phyloP scores from a whole-genome alignment of 2,888 invertebrate species.

The Meghimatium bilineatum region DNA sequence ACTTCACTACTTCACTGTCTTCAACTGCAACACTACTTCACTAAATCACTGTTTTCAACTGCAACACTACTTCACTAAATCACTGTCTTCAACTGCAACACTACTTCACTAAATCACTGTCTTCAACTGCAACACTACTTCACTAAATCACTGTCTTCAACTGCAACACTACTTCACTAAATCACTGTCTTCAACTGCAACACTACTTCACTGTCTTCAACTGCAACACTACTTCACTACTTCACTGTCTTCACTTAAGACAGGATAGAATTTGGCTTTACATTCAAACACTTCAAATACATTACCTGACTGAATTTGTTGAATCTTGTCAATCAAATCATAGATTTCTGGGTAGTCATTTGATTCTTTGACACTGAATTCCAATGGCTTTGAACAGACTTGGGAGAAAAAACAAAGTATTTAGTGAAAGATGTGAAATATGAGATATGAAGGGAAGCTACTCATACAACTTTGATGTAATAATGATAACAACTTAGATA shows the following conservation, averaged over 20 bases:
- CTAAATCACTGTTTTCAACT: neutral
- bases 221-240: neutral
- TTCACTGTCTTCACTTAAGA: neutral
- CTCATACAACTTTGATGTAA: too few species aligned
- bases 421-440: neutral
- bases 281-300: neutral
- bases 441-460: too few species aligned
- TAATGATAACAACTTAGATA: too few species aligned
- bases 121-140: neutral
- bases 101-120: neutral
- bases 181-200: too few species aligned
- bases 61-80: neutral
- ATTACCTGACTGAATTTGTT: slow-evolving; percentile 65
- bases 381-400: slow-evolving; percentile 66
- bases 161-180: neutral
- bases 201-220: too few species aligned
- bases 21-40: neutral
- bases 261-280: neutral
- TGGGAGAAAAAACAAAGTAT: neutral
- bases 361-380: slow-evolving; percentile 65
- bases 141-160: neutral
- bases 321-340: slow-evolving; percentile 66
- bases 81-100: neutral
- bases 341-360: slow-evolving; percentile 68
- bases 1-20: neutral